Evolutionary conservation across 2,888 invertebrate species (phyloP).

Genomic region (Exephanes ischioxanthus): DNA sequence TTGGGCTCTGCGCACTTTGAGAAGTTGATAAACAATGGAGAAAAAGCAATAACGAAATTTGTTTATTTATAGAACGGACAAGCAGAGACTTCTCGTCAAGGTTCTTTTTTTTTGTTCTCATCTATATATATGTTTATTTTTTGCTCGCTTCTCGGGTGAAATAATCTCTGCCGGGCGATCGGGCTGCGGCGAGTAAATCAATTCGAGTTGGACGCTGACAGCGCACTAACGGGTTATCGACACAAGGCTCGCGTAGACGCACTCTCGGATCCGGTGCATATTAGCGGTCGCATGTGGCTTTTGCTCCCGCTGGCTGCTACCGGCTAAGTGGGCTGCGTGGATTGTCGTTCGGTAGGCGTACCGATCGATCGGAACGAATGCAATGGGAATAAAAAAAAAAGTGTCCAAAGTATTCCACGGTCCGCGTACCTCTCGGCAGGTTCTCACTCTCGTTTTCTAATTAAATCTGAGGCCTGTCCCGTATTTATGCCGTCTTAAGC

Average conservation of each 20-base stretch:
- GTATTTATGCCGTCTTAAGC: not conserved
- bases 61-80: too few relatives aligned
- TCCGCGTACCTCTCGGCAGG: slow-evolving; percentile 28
- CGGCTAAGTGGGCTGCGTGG: slow-evolving; percentile 53
- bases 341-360: slow-evolving; percentile 61
- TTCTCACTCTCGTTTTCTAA: slow-evolving; percentile 28
- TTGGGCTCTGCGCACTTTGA: not conserved
- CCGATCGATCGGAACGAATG: slow-evolving; percentile 35
- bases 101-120: not conserved
- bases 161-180: slow-evolving; percentile 35
- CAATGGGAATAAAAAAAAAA: not conserved
- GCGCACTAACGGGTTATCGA: slow-evolving; percentile 40
- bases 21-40: not conserved
- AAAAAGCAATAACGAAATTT: not conserved
- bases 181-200: slow-evolving; percentile 41
- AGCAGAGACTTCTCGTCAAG: not conserved
- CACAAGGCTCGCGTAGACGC: slow-evolving; percentile 42
- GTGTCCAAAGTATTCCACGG: slow-evolving; percentile 38
- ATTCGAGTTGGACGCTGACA: slow-evolving; percentile 36
- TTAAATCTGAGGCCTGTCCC: slow-evolving; percentile 9
- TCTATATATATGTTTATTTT: too few relatives aligned
- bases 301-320: slow-evolving; percentile 12
- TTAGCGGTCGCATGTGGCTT: slow-evolving; percentile 27
- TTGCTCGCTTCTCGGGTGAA: not conserved
- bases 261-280: slow-evolving; percentile 31